Evolutionary conservation across 2,888 invertebrate genomes (phyloP), one percentile per base, ranked within the genome.

Genomic region (Melieria crassipennis): DNA sequence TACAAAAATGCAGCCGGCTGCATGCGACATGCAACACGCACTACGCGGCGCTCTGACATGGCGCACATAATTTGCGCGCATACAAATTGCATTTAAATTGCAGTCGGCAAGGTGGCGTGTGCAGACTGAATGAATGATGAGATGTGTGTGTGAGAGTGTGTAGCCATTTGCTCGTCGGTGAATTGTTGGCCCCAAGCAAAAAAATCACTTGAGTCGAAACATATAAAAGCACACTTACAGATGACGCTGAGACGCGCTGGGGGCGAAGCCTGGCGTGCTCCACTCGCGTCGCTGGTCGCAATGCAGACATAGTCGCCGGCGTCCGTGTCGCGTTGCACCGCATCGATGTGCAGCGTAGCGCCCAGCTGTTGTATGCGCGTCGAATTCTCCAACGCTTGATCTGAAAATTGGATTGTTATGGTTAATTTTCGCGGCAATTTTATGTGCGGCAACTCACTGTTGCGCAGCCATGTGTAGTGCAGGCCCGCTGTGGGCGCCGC

Each of bases 261-360:
- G 48, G 87, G 86, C 71, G 86, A 87, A 68, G 86, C 87, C 79
- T 85, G 84, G 75, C 87, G 82, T 79, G 87, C 87, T 74, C 86
- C 86, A 78, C 82, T 87, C 75, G 82, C 79, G 75, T 78, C 78
- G 78, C 84, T 85, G 75, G 85, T 84, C 64, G 87, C 87, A 76
- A 87, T 87, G 76, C 86, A 87, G 72, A 85, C 83, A 79, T 85
- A 87, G 78, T 86, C 85, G 50, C 86, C 86, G 72, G 75, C 81
- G 81, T 87, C 86, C 64, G 79, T 80, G 73, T 79, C 80, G 73
- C 82, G 82, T 74, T 81, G 79, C 78, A 83, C 83, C 48, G 82
- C 75, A 73, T 84, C 83, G 75, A 86, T 81, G 80, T 85, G 86
- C 79, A 87, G 83, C 83, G 85, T 83, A 75, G 83, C 81, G 71